Percentiles rank a stretch among this genome's conserved stretches.
These are phyloP conservation scores for Microcebus lehilahytsara DNA, from an alignment of 2,113 vertebrate genomes.

Conservation along the genomic window DNA sequence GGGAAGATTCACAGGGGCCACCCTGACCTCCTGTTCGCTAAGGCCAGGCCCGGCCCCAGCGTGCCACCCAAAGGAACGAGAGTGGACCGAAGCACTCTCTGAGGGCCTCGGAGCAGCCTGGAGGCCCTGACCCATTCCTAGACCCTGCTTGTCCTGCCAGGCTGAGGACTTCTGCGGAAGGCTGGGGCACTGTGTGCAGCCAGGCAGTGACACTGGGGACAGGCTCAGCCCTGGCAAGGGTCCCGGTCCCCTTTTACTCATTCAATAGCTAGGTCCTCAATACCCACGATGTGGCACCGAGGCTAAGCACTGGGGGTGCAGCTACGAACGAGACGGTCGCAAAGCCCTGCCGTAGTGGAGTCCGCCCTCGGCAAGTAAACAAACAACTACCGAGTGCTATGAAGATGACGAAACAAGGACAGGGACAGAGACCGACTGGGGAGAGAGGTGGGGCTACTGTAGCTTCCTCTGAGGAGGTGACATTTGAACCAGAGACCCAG, in stretches of 20 bases:
- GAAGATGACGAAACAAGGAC: background rate
- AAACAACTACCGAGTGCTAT: background rate
- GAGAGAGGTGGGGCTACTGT: background rate
- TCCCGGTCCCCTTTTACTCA: background rate
- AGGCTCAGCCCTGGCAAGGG: background rate
- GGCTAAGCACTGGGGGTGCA: background rate
- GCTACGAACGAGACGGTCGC: background rate
- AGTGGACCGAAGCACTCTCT: rapidly evolving
- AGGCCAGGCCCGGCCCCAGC: background rate
- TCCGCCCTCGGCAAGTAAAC: background rate
- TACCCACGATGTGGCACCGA: rapidly evolving
- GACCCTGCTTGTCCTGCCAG: background rate
- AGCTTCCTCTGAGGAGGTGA: background rate
- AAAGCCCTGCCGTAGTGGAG: background rate
- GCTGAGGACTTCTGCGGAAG: background rate
- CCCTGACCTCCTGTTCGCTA: background rate
- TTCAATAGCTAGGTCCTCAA: background rate
- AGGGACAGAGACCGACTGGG: rapidly evolving
- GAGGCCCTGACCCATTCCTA: background rate
- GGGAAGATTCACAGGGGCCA: background rate
- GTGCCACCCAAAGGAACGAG: background rate
- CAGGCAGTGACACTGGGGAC: background rate
- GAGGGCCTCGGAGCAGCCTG: background rate
- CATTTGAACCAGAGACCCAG: background rate
- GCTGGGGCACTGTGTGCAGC: background rate